phyloP scores from a whole-genome alignment of 2,113 vertebrate species.

The Nothocercus nigrocapillus region DNA sequence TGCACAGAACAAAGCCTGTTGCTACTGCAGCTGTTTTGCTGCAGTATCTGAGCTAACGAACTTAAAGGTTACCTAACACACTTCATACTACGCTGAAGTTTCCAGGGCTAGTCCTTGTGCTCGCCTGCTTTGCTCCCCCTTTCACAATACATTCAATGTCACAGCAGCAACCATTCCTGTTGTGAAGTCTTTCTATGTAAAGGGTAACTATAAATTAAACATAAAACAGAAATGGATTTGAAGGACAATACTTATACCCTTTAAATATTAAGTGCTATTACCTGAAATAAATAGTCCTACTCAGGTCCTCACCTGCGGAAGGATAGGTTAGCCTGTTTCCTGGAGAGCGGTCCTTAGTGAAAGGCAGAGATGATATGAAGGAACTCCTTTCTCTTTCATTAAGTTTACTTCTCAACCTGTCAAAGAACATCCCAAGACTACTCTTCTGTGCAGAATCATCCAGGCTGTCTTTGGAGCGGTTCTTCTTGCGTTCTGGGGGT shows the following conservation, averaged over 20 bases:
- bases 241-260: background rate
- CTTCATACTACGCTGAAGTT: background rate
- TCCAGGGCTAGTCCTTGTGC: background rate
- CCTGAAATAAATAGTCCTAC: background rate
- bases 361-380: background rate
- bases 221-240: background rate
- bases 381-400: background rate
- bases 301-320: background rate
- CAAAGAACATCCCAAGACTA: constrained; percentile 38
- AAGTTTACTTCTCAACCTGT: constrained; percentile 38
- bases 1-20: background rate
- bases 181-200: background rate
- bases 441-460: constrained; percentile 27
- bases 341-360: background rate
- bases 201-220: background rate
- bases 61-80: background rate
- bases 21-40: background rate
- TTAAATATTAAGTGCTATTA: background rate
- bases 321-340: background rate
- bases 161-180: background rate
- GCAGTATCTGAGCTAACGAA: background rate
- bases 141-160: background rate
- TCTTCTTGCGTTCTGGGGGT: constrained; percentile 53
- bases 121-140: background rate
- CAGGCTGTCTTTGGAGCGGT: constrained; percentile 1